Base-by-base conservation (phyloP, 2,113 vertebrate species). In the Hyaena hyaena region DNA sequence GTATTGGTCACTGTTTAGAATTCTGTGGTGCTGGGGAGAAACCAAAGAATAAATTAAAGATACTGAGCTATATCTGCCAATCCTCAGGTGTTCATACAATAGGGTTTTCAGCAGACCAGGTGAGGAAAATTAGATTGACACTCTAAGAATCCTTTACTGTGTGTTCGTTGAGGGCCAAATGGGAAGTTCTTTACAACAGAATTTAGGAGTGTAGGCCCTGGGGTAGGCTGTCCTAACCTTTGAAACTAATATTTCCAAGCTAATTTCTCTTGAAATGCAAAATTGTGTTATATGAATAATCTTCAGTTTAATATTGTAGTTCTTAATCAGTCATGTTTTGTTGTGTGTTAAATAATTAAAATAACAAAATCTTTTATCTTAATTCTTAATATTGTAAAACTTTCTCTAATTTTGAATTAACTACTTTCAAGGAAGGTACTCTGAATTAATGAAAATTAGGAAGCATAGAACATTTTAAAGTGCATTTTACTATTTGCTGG, bases 251-350 rank as follows among this genome's bases (percentile, higher is more conserved):
- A 73, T 92, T 76, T 53, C 21, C 33, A 91, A 45, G 45, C 53
- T 92, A 92, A 71, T 96, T 96, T 96, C 31, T 91, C 28, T 89
- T 89, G 17, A 93, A 91, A 93, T 84, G 79, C 61, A 85, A 95
- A 96, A 8, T 88, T 89, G 48, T 94, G 1, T 94, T 79, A 10
- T 77, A 3, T 85, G 16, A 96, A 80, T 87, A 66, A 9, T 9
- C 26, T 90, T 88, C 96, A 77, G 35, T 83, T 77, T 86, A 96
- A 45, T 88, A 74, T 73, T 76, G 1, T 94, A 92, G 11, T 39
- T 84, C 48, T 86, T 95, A 89, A 16, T 96, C 69, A 89, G 21
- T 97, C 69, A 84, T 14, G 16, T 61, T 82, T 94, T 93, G 14
- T 92, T 83, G 55, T 74, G 90, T 93, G 26, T 85, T 97, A 69